Conservation (phyloP, 2,888 invertebrate species). For the Acronicta leporina region DNA sequence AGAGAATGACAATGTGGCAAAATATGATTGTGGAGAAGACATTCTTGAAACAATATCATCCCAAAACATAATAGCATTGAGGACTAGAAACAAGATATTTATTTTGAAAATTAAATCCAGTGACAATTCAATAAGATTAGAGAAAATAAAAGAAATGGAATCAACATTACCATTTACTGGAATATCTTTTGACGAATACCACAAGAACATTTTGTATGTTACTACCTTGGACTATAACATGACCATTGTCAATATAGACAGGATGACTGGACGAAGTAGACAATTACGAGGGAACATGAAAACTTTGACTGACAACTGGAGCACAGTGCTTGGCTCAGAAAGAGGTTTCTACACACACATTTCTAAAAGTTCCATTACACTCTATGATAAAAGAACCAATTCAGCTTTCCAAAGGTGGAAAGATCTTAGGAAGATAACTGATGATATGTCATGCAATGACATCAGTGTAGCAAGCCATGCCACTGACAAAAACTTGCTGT, state of each 20-base stretch:
- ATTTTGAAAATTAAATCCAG: constrained; percentile 69
- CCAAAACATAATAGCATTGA: constrained; percentile 73
- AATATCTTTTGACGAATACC: constrained; percentile 78
- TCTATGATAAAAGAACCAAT: constrained; percentile 82
- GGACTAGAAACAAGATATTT: constrained; percentile 76
- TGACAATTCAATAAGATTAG: constrained; percentile 61
- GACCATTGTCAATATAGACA: constrained; percentile 78
- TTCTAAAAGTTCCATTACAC: constrained; percentile 67
- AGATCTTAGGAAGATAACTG: constrained; percentile 66
- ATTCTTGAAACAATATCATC: constrained; percentile 78
- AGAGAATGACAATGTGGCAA: constrained; percentile 58
- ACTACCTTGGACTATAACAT: constrained; percentile 73
- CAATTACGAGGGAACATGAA: constrained; percentile 65
- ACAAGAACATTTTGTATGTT: constrained; percentile 78
- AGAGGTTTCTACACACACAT: constrained; percentile 74
- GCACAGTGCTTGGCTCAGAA: constrained; percentile 74
- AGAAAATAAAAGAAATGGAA: constrained; percentile 72
- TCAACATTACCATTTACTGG: constrained; percentile 77
- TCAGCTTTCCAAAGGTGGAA: constrained; percentile 66
- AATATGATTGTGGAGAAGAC: constrained; percentile 70
- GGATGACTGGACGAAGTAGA: constrained; percentile 72
- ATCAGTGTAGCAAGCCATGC: constrained; percentile 74
- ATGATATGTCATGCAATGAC: constrained; percentile 71
- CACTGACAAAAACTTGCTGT: constrained; percentile 67
- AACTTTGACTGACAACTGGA: constrained; percentile 78